Percentiles rank a stretch among this genome's conserved stretches.
Conservation (phyloP, 2,113 vertebrate species). For the Oenanthe oenanthe region DNA sequence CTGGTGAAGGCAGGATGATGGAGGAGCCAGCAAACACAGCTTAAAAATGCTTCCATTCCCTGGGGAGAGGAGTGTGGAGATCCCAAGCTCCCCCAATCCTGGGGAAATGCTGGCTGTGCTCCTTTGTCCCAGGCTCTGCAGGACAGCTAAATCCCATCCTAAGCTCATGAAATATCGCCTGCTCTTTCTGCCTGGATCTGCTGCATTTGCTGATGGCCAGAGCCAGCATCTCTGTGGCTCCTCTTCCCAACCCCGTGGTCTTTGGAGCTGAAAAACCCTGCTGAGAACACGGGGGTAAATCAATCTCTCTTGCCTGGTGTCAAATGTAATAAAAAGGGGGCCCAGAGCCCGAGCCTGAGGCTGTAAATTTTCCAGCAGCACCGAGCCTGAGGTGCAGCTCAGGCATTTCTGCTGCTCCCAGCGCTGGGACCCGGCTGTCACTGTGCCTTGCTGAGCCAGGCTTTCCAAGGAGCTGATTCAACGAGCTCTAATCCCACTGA, state of each 20-base stretch:
- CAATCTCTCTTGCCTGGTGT: not conserved
- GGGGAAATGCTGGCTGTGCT: not conserved
- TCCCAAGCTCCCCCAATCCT: not conserved
- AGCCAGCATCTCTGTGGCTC: not conserved
- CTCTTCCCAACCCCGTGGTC: not conserved
- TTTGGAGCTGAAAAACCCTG: not conserved
- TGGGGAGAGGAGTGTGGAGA: not conserved
- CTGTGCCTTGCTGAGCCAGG: not conserved
- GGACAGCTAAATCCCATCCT: conserved; percentile 37
- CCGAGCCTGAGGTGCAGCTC: not conserved
- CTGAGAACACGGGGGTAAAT: not conserved
- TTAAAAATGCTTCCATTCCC: not conserved
- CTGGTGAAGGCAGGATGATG: not conserved
- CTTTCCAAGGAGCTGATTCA: not conserved
- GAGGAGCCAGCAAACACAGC: not conserved
- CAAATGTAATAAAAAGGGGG: conserved; percentile 26
- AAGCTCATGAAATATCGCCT: conserved; percentile 19
- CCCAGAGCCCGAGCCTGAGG: not conserved
- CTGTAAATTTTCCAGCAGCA: not conserved
- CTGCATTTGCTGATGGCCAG: not conserved
- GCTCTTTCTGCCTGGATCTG: not conserved
- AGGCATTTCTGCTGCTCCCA: not conserved
- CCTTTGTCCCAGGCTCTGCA: not conserved
- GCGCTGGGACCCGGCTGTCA: fast-evolving
- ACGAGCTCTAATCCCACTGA: not conserved